These are phyloP conservation scores for Octodonta nipae DNA, from an alignment of 2,888 invertebrate genomes.

Conservation along the genomic window DNA sequence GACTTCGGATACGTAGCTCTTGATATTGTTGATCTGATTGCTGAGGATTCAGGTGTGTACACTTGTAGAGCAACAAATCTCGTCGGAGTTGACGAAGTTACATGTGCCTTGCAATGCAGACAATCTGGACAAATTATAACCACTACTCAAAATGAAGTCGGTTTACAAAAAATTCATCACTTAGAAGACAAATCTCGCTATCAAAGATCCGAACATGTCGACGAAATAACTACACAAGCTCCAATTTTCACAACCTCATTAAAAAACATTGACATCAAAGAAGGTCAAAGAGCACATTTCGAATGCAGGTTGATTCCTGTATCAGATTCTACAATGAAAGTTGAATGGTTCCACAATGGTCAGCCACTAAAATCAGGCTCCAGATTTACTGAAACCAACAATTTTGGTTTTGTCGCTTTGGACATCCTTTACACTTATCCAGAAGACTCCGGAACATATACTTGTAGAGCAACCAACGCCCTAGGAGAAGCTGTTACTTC, in stretches of 20 bases:
- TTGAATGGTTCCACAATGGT: constrained; percentile 92
- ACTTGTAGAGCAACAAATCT: constrained; percentile 86
- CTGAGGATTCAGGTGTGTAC: constrained; percentile 89
- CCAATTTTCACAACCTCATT: constrained; percentile 87
- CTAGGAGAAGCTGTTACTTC: constrained; percentile 88
- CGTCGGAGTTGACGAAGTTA: constrained; percentile 77
- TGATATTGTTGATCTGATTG: constrained; percentile 88
- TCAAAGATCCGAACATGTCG: constrained; percentile 57
- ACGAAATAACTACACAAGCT: constrained; percentile 78
- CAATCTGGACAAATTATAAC: constrained; percentile 71
- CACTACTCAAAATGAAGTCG: constrained; percentile 74
- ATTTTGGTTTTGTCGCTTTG: constrained; percentile 92
- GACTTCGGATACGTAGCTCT: constrained; percentile 97
- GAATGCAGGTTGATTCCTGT: constrained; percentile 89
- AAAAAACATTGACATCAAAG: constrained; percentile 83
- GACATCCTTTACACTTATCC: constrained; percentile 92
- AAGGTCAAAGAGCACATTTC: constrained; percentile 88
- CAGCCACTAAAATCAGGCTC: constrained; percentile 82
- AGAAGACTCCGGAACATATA: constrained; percentile 93
- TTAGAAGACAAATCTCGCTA: constrained; percentile 74
- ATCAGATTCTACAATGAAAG: constrained; percentile 83
- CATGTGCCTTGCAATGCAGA: constrained; percentile 57
- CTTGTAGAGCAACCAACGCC: constrained; percentile 81
- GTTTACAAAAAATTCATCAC: constrained; percentile 77
- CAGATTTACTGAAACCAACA: constrained; percentile 88